phyloP scores from a whole-genome alignment of 2,113 vertebrate genomes.

The Nothoprocta perdicaria region DNA sequence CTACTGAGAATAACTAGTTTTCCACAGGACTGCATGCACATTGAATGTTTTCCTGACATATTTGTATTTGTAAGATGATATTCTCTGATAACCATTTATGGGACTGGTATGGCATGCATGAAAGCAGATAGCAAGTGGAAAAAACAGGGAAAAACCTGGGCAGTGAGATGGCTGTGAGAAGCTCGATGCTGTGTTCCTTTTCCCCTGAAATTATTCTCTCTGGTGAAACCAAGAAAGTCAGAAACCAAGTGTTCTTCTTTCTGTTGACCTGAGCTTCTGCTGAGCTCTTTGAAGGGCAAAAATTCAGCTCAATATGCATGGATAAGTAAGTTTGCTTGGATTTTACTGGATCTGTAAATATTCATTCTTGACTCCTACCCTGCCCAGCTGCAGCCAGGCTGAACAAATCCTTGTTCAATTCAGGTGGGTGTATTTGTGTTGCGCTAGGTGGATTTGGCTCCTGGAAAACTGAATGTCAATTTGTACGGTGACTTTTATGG shows the following conservation, averaged over 20 bases:
- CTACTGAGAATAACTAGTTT: neutral
- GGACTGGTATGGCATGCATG: neutral
- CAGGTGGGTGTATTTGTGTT: neutral
- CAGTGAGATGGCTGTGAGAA: neutral
- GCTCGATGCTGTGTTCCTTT: neutral
- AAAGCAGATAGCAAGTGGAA: slow-evolving; percentile 26
- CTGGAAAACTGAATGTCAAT: neutral
- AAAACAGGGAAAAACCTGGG: slow-evolving; percentile 28
- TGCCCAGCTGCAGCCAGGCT: neutral
- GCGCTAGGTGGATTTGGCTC: neutral
- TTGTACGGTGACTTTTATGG: neutral
- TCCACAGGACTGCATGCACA: neutral
- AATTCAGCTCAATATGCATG: neutral
- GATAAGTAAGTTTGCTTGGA: neutral
- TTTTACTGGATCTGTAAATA: neutral
- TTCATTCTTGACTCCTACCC: neutral
- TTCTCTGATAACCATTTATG: neutral
- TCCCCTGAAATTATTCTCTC: neutral
- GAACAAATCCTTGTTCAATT: neutral
- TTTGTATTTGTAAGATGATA: slow-evolving; percentile 15
- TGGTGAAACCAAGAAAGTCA: neutral
- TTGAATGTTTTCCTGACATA: neutral
- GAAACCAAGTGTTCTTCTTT: slow-evolving; percentile 12
- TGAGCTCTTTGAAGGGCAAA: neutral
- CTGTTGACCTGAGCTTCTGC: neutral